Percentiles rank a stretch among this genome's conserved stretches.
Conservation (phyloP, 2,113 vertebrate species). For the Brienomyrus longianalis region DNA sequence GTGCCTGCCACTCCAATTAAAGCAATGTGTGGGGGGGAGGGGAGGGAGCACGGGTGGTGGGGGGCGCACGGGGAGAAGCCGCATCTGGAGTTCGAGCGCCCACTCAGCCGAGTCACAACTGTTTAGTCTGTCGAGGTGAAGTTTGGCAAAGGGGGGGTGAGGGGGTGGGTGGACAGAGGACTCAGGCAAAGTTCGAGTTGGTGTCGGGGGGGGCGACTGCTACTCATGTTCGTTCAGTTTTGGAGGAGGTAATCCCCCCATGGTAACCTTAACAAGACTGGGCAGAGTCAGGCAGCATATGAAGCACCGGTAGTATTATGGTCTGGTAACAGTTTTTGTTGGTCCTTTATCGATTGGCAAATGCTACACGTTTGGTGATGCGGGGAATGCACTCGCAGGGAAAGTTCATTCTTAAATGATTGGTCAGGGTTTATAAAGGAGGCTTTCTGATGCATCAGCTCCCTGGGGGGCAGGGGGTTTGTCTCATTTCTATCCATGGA, state of each 20-base stretch:
- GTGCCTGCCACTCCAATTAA: conserved; percentile 81
- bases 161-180: conserved; percentile 9
- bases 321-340: background rate
- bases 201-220: background rate
- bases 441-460: background rate
- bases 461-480: background rate
- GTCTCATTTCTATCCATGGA: background rate
- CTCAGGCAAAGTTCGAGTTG: background rate
- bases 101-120: conserved; percentile 92
- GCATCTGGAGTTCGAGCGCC: conserved; percentile 90
- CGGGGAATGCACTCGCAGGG: background rate
- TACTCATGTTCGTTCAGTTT: background rate
- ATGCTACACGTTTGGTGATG: background rate
- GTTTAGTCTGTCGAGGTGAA: conserved; percentile 87
- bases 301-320: background rate
- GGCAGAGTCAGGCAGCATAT: background rate
- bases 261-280: background rate
- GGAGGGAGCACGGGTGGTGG: conserved; percentile 9
- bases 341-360: background rate
- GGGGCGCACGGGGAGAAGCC: conserved; percentile 55
- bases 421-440: background rate
- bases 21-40: conserved; percentile 50
- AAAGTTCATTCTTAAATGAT: background rate
- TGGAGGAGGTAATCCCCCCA: background rate
- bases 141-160: conserved; percentile 20